Evolutionary conservation across 1,140 invertebrate species (phyloP), one percentile per base, ranked within the genome.

Genomic region (Drosophila bifasciata): DNA sequence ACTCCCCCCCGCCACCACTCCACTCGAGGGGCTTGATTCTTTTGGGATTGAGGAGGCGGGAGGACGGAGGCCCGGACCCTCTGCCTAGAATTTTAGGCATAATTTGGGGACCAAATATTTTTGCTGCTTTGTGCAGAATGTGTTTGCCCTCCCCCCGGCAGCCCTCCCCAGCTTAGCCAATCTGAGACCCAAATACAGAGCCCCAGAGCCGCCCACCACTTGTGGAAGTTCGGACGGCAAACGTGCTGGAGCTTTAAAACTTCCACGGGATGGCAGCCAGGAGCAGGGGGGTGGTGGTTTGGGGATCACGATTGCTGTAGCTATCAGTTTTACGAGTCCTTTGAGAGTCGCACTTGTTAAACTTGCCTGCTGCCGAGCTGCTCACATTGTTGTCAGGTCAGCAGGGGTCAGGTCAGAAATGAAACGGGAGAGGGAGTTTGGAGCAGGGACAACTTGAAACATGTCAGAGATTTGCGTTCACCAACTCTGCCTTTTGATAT

Each of bases 301-400:
- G 25, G 25, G 17, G 50, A 9, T 50, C 49, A 36, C n/a, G 16
- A 51, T 49, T 49, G 49, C 49, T 32, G 63, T 51, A 44, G 78
- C 78, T 88, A 88, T 88, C 83, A 76, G 63, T 88, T 88, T 83
- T 84, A 88, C 84, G 84, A 88, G 78, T 76, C 84, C 79, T 89
- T 71, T 53, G 83, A 78, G 83, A 73, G 50, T 64, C 67, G 57
- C 66, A 83, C 79, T 88, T 88, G 78, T 83, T 83, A 85, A 85
- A 85, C 68, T 81, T 75, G 52, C 61, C 52, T 64, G 59, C 52
- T 64, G 59, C 58, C 48, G 50, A 36, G 32, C 45, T 40, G 61
- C 70, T 56, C 49, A 36, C 64, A 63, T 53, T 64, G 63, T 59
- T 59, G 50, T 46, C 62, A 46, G 66, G 23, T 36, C n/a, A n/a